Evolutionary conservation across 2,888 invertebrate species (phyloP).

Genomic region (Isotomurus palustris): DNA sequence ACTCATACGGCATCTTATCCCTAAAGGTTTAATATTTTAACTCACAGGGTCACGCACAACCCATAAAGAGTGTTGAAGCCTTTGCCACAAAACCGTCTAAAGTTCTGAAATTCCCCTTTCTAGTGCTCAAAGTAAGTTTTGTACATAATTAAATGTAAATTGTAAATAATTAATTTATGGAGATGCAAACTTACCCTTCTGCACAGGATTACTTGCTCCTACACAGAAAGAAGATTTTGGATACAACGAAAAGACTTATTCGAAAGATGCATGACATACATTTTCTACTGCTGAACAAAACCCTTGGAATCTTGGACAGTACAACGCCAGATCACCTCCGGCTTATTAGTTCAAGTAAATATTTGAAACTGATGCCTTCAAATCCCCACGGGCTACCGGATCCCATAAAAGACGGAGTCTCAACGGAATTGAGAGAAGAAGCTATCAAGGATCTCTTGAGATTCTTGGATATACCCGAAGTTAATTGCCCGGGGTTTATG

Average conservation of each 20-base stretch:
- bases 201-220: background rate
- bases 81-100: background rate
- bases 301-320: background rate
- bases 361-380: too few relatives aligned
- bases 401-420: too few relatives aligned
- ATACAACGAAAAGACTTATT: background rate
- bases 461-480: conserved; percentile 15
- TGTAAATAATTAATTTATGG: too few relatives aligned
- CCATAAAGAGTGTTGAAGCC: background rate
- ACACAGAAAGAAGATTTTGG: background rate
- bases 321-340: too few relatives aligned
- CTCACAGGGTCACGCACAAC: background rate
- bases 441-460: conserved; percentile 15
- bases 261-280: background rate
- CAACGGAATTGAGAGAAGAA: too few relatives aligned
- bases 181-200: background rate
- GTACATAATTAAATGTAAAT: too few relatives aligned
- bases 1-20: too few relatives aligned
- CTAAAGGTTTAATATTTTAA: too few relatives aligned
- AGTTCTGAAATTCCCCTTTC: background rate
- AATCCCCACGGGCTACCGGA: too few relatives aligned
- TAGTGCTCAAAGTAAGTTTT: background rate
- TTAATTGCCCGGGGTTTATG: too few relatives aligned
- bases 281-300: background rate
- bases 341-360: too few relatives aligned